A percentile compares a stretch with the other conserved stretches of the same genome.
phyloP scores from a whole-genome alignment of 2,888 invertebrate genomes.

The Himalopsyche kuldschensis region DNA sequence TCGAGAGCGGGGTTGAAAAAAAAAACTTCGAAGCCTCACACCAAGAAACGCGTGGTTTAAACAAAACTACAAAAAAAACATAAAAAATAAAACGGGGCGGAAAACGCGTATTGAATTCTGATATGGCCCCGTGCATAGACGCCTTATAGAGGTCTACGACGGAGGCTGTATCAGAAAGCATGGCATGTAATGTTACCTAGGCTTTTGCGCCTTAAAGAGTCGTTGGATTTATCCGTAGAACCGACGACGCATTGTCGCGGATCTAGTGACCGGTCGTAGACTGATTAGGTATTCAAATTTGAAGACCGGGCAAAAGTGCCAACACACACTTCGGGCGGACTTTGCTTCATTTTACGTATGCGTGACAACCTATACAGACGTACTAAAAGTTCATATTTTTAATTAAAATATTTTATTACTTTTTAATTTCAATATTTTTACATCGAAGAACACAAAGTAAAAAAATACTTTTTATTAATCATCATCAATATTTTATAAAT shows the following conservation, averaged over 20 bases:
- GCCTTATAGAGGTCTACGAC: neutral
- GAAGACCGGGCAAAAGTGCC: neutral
- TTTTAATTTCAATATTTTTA: neutral
- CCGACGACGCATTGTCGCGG: neutral
- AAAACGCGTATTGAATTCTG: neutral
- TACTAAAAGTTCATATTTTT: neutral
- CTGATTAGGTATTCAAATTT: neutral
- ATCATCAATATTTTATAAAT: too few species aligned
- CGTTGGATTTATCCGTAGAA: neutral
- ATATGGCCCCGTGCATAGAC: neutral
- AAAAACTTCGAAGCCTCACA: neutral
- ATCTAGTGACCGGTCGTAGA: neutral
- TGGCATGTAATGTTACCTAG: neutral
- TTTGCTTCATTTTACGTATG: neutral
- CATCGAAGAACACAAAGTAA: too few species aligned
- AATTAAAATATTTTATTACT: neutral
- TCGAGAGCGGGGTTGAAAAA: neutral
- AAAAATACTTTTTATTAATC: too few species aligned
- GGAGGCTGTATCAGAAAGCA: neutral
- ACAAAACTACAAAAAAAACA: neutral
- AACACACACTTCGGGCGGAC: neutral
- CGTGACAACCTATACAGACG: neutral
- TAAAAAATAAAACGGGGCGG: neutral
- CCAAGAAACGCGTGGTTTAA: neutral
- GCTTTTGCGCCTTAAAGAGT: neutral